phyloP scores from a whole-genome alignment of 2,888 invertebrate species.

The Pegoplata infirma region DNA sequence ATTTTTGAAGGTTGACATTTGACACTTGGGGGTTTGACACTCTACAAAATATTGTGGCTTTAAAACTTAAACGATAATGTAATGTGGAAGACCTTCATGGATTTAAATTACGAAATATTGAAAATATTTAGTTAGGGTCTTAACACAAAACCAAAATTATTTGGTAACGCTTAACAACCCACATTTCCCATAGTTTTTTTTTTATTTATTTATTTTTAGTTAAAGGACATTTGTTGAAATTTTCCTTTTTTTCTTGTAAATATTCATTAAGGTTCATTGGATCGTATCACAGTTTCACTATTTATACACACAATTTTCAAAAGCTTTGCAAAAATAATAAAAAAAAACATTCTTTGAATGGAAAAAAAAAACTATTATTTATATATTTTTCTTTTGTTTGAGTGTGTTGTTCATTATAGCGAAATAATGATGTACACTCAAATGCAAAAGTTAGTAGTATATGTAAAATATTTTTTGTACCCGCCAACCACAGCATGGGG shows the following conservation, averaged over 20 bases:
- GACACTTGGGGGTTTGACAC: conserved; percentile 40
- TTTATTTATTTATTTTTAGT: too few relatives aligned
- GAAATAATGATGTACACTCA: conserved; percentile 40
- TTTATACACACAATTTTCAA: background rate
- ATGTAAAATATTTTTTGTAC: too few relatives aligned
- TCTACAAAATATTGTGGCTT: conserved; percentile 37
- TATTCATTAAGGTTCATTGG: conserved; percentile 28
- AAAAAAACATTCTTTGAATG: conserved; percentile 2
- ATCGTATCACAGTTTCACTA: conserved; percentile 29
- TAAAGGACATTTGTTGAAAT: conserved; percentile 24
- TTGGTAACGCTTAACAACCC: conserved; percentile 38
- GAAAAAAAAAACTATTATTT: conserved; percentile 37
- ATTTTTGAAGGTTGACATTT: conserved; percentile 29
- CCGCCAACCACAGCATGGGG: too few relatives aligned
- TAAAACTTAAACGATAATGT: background rate
- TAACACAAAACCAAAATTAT: conserved; percentile 19
- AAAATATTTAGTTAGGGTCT: conserved; percentile 18
- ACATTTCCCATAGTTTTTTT: conserved; percentile 14
- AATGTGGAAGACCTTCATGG: conserved; percentile 29
- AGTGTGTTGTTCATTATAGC: conserved; percentile 39
- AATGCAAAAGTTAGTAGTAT: background rate
- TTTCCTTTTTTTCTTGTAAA: background rate
- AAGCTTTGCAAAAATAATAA: conserved; percentile 13
- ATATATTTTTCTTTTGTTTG: conserved; percentile 26
- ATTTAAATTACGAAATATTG: background rate